phyloP scores from a whole-genome alignment of 2,797 vertebrate species.

The Denticeps clupeoides region DNA sequence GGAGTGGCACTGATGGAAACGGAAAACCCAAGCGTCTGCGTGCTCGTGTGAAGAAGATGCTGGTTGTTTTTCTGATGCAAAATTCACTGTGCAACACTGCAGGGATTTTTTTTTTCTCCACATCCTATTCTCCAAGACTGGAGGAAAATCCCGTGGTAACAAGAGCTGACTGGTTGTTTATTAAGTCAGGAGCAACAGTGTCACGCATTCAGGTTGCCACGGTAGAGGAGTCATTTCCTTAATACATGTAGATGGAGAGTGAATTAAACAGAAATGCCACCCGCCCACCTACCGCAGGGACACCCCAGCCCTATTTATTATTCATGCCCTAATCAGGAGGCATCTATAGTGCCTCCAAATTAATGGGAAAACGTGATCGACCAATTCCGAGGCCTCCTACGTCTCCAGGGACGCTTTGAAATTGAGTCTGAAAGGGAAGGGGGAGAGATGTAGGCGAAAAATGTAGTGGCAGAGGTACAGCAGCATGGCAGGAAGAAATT shows the following conservation, averaged over 20 bases:
- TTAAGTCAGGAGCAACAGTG: constrained; percentile 40
- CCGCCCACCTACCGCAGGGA: constrained; percentile 1
- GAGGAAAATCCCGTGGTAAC: constrained; percentile 24
- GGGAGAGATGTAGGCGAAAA: constrained; percentile 11
- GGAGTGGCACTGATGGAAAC: too few relatives aligned
- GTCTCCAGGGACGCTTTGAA: constrained; percentile 46
- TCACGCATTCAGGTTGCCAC: constrained; percentile 33
- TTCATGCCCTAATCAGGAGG: constrained; percentile 57
- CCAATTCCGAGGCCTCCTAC: constrained; percentile 39
- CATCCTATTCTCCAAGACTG: neutral
- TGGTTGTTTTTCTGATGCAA: constrained; percentile 14
- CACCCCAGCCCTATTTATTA: constrained; percentile 49
- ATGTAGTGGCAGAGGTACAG: constrained; percentile 27
- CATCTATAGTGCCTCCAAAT: constrained; percentile 47
- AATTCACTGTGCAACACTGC: constrained; percentile 3
- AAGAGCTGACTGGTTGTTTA: constrained; percentile 43
- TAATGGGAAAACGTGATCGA: constrained; percentile 60
- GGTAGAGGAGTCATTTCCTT: constrained; percentile 28
- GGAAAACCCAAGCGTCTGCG: too few relatives aligned
- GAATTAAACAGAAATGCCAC: constrained; percentile 50
- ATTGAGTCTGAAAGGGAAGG: constrained; percentile 51
- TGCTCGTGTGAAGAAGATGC: too few relatives aligned
- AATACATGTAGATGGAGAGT: constrained; percentile 42
- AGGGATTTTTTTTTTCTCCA: neutral
- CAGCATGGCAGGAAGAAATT: constrained; percentile 32